Conservation (phyloP, 2,113 vertebrate species). For the Chamaea fasciata region DNA sequence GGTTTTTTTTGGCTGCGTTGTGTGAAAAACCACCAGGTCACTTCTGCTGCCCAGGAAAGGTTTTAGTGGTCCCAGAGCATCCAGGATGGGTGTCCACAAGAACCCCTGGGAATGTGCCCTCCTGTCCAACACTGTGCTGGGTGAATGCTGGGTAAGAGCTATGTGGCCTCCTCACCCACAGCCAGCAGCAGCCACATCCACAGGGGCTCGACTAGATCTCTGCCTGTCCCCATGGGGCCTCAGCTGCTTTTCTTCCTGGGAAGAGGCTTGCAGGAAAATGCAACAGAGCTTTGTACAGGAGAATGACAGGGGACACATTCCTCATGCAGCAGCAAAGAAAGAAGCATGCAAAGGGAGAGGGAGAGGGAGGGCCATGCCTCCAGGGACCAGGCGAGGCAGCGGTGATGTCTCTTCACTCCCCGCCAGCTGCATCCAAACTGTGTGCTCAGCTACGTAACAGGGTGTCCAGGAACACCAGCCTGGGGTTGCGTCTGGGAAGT, state of each 20-base stretch:
- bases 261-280: neutral
- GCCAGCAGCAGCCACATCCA: neutral
- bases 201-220: neutral
- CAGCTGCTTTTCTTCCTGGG: neutral
- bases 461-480: neutral
- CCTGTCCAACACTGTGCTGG: neutral
- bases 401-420: fast-evolving
- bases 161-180: neutral
- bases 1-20: neutral
- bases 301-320: too few species aligned
- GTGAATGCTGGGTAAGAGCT: neutral
- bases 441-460: fast-evolving
- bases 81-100: neutral
- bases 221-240: neutral
- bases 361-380: fast-evolving
- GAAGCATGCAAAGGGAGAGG: fast-evolving
- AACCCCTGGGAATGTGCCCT: neutral
- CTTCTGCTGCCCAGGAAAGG: neutral
- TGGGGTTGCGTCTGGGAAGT: fast-evolving
- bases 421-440: neutral
- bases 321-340: neutral
- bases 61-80: neutral
- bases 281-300: fast-evolving
- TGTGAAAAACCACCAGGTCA: neutral
- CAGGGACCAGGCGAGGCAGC: fast-evolving